Evolutionary conservation across 1,140 invertebrate species (phyloP).

Genomic region (Lordiphosa mommai): DNA sequence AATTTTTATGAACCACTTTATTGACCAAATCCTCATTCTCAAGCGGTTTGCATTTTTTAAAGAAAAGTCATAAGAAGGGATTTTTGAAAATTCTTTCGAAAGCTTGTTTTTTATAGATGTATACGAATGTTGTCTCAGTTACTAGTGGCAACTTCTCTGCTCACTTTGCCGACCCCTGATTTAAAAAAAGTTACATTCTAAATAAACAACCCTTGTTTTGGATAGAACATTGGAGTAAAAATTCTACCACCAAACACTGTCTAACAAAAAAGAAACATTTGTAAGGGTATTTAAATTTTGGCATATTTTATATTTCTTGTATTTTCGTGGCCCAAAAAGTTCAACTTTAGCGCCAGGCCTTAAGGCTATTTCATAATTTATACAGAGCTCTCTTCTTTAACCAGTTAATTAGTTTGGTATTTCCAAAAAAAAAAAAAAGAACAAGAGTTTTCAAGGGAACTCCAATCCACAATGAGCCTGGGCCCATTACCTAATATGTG

Average conservation of each 20-base stretch:
- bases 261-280: too few species aligned
- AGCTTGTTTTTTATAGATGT: too few species aligned
- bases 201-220: too few species aligned
- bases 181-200: too few species aligned
- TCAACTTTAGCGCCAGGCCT: slow-evolving; percentile 51
- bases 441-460: slow-evolving; percentile 21
- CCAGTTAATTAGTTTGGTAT: slow-evolving; percentile 57
- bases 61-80: too few species aligned
- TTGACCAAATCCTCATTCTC: too few species aligned
- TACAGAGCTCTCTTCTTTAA: slow-evolving; percentile 10
- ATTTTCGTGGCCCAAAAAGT: neutral
- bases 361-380: slow-evolving; percentile 22
- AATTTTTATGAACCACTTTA: too few species aligned
- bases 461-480: slow-evolving; percentile 6
- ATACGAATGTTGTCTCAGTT: too few species aligned
- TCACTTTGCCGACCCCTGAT: too few species aligned
- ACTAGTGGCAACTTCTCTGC: too few species aligned
- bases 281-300: neutral
- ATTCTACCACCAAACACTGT: neutral
- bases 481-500: slow-evolving; percentile 35
- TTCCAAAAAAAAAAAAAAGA: neutral
- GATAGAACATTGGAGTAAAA: neutral
- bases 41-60: too few species aligned
- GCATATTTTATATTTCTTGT: neutral
- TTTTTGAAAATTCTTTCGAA: too few species aligned